Evolutionary conservation across 2,888 invertebrate species (phyloP), one percentile per base, ranked within the genome.

Genomic region (Parnassius orleans): DNA sequence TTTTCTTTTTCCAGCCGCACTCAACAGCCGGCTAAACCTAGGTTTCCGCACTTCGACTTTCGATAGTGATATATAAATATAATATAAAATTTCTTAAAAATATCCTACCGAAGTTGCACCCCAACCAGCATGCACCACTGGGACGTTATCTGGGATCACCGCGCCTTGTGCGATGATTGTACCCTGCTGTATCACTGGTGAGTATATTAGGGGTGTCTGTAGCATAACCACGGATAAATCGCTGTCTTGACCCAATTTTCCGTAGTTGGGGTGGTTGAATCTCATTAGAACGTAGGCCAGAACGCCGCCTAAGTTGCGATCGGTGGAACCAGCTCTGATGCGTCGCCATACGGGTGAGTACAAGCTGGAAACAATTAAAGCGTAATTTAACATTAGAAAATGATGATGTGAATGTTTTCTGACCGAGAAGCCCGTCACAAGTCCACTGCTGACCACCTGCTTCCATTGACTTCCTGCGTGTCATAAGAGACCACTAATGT

Each of bases 61-160:
- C 2, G 19, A n/a, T 19, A 2, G 19, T 19, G 19, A 19, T 19
- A 19, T 19, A 19, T 19, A 19, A 2, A 19, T 19, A 19, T 19
- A 19, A 2, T 2, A 19, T 19, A 19, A 33, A 5, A 33, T 33
- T 33, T 7, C 7, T 33, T 7, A 1, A 51, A 9, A 9, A 14
- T 56, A 47, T 57, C 75, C 72, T 65, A 84, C 84, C 64, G 69
- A 2, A 54, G 72, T 76, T 0, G 69, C 53, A 0, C 86, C 86
- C 86, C 86, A 86, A 33, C 85, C 84, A 19, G 78, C 83, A 44
- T 77, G 76, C 0, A 71, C 67, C 0, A 83, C 82, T 0, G 77
- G 71, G 1, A 74, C 2, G 46, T 73, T 65, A 53, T 77, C 78
- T 0, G 80, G 80, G 0, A 83, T 41, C 0, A 0, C 0, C 0